Evolutionary conservation across 2,113 vertebrate species (phyloP).

Genomic region (Eurystomus gularis): DNA sequence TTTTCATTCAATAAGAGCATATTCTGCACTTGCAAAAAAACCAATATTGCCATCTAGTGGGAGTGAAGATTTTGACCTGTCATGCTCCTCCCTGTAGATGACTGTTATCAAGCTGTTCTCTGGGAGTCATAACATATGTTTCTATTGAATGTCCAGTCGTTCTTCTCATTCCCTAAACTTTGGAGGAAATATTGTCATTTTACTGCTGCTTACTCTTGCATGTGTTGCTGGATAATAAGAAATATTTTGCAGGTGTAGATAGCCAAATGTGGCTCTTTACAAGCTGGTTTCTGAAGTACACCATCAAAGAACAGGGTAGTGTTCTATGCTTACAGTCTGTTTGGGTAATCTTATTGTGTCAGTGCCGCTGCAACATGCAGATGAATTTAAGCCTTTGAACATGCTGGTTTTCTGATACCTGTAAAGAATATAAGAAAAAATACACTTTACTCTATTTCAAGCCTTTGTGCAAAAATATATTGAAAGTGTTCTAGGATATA

Average conservation of each 20-base stretch:
- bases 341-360: not conserved
- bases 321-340: not conserved
- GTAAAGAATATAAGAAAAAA: not conserved
- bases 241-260: not conserved
- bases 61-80: slow-evolving; percentile 51
- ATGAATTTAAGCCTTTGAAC: not conserved
- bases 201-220: not conserved
- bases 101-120: not conserved
- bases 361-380: not conserved
- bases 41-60: slow-evolving; percentile 78
- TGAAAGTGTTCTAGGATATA: not conserved
- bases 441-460: not conserved
- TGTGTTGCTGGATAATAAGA: not conserved
- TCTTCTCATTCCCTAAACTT: not conserved
- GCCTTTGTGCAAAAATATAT: not conserved
- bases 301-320: not conserved
- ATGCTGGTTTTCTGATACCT: not conserved
- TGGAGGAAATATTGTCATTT: not conserved
- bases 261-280: not conserved
- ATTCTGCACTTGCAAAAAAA: slow-evolving; percentile 52
- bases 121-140: not conserved
- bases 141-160: not conserved
- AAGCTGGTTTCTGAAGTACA: not conserved
- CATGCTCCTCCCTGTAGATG: not conserved
- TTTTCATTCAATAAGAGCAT: not conserved